Evolutionary conservation across 2,888 invertebrate genomes (phyloP).

Genomic region (Tipula confusa): DNA sequence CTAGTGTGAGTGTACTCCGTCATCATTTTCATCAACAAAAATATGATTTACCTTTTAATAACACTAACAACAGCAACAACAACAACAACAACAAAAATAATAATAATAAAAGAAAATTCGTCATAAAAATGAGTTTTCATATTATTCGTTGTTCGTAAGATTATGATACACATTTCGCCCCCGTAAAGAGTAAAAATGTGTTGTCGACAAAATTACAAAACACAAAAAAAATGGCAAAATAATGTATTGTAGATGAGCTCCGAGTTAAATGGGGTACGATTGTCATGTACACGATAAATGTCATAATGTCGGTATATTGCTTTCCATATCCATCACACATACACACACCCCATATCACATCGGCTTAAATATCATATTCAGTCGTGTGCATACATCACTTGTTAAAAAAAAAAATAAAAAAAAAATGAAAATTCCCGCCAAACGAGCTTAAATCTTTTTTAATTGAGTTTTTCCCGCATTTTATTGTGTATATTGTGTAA

Average conservation of each 20-base stretch:
- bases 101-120: background rate
- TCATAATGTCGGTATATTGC: background rate
- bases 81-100: too few species aligned
- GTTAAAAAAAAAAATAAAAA: too few species aligned
- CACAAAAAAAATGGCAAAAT: too few species aligned
- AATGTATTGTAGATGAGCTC: background rate
- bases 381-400: background rate
- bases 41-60: constrained; percentile 3
- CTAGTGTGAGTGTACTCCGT: background rate
- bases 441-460: background rate
- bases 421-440: background rate
- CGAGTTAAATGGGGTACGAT: background rate
- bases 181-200: background rate
- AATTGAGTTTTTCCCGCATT: background rate
- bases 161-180: background rate
- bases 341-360: too few species aligned
- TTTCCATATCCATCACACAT: too few species aligned
- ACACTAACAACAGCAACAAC: too few species aligned
- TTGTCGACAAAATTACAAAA: background rate
- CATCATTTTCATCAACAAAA: background rate
- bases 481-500: background rate
- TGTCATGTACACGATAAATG: background rate
- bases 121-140: background rate
- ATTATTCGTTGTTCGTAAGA: background rate
- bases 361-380: background rate